phyloP scores from a whole-genome alignment of 2,797 vertebrate genomes.

The Acrossocheilus fasciatus region DNA sequence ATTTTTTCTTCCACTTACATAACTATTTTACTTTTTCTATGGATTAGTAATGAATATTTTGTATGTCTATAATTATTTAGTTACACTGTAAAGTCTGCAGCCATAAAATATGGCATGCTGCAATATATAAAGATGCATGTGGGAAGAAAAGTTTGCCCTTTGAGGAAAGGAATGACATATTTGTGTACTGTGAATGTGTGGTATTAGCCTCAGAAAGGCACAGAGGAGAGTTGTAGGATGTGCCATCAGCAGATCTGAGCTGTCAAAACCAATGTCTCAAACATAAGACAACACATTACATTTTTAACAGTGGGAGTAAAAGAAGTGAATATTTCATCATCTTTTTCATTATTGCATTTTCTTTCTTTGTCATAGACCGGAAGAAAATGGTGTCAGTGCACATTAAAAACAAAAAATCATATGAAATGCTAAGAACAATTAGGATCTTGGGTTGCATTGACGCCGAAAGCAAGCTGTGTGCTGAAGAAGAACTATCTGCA shows the following conservation, averaged over 20 bases:
- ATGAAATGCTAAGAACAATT: constrained; percentile 13
- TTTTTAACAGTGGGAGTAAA: constrained; percentile 45
- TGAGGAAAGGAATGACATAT: constrained; percentile 9
- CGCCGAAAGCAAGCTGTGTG: neutral
- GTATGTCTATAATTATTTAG: neutral
- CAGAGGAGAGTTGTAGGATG: constrained; percentile 8
- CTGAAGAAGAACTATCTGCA: neutral
- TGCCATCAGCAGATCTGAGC: constrained; percentile 26
- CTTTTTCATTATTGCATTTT: constrained; percentile 22
- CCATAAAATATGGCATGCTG: neutral
- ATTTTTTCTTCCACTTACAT: too few relatives aligned
- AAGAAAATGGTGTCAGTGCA: constrained; percentile 1
- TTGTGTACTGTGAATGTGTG: neutral
- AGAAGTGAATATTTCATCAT: constrained; percentile 54
- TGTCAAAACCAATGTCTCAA: constrained; percentile 30
- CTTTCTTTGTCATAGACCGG: neutral
- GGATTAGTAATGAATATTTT: too few relatives aligned
- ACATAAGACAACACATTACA: constrained; percentile 41
- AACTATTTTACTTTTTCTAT: too few relatives aligned
- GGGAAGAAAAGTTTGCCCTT: neutral
- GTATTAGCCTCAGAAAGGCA: constrained; percentile 15
- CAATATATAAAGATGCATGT: neutral
- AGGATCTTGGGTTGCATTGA: neutral
- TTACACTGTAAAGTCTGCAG: neutral
- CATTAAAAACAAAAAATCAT: constrained; percentile 9